These are phyloP conservation scores for Anas flavirostris DNA, from an alignment of 2,797 vertebrate species.

Conservation along the genomic window DNA sequence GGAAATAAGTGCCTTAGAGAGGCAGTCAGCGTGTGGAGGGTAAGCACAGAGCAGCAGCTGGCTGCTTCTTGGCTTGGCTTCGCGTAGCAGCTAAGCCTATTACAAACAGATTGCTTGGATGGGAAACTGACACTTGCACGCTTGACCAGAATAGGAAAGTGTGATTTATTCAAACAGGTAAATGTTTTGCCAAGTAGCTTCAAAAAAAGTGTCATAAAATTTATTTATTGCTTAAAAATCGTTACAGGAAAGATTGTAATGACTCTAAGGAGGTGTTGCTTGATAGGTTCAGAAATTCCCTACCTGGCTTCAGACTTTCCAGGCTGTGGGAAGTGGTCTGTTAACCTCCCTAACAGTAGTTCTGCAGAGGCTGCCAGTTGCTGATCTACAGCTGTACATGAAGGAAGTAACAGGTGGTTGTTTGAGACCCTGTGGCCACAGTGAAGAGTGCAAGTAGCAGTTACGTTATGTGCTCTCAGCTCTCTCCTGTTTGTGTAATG, in stretches of 20 bases:
- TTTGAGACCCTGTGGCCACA: neutral
- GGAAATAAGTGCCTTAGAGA: neutral
- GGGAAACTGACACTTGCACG: neutral
- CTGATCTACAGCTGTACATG: fast-evolving
- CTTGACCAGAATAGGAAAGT: neutral
- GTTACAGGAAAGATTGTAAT: neutral
- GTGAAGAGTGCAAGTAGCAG: neutral
- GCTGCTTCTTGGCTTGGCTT: neutral
- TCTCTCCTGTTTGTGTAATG: neutral
- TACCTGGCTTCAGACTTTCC: neutral
- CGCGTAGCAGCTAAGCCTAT: neutral
- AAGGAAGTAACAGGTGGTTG: neutral
- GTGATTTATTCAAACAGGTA: neutral
- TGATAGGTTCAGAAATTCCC: neutral
- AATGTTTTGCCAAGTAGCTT: neutral
- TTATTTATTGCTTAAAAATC: neutral
- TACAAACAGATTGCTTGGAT: neutral
- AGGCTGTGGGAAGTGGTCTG: neutral
- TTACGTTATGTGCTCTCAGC: neutral
- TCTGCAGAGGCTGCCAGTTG: neutral
- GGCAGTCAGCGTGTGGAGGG: neutral
- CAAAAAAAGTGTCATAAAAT: neutral
- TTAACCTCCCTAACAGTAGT: neutral
- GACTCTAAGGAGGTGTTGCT: neutral
- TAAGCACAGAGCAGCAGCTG: neutral